Base-by-base conservation (phyloP, 2,113 vertebrate genomes). In the Hypanus sabinus region DNA sequence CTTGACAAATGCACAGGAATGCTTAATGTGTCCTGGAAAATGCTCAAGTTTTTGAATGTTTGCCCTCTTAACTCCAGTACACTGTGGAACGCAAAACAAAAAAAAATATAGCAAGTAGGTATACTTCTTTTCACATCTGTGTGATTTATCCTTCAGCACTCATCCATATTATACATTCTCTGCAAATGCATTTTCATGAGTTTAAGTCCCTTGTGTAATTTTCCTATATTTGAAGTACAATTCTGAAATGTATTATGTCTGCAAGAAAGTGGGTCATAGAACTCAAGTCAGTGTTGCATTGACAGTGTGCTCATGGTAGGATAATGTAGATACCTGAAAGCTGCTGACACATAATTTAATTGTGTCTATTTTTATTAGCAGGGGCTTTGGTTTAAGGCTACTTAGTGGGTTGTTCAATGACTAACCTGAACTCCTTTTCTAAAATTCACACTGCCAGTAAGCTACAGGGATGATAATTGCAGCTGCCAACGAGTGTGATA, bases 321-420 rank as follows among this genome's bases (percentile, higher is more conserved):
- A 73, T 93, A 73, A 93, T 55, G 16, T 75, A 73, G 91, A 93
- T 27, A 73, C 60, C 71, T 93, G 91, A 93, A 93, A 9, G 27
- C 70, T 55, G 11, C 91, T 93, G 91, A 93, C 91, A 93, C 38
- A 36, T 70, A 93, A 30, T 93, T 71, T 93, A 93, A 55, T 93
- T 93, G 91, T 73, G 30, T 93, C 91, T 93, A 73, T 93, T 73
- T 73, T 93, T 93, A 73, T 73, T 93, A 75, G 70, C 70, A 73
- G 70, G 24, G 70, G 33, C 55, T 75, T 55, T 73, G 70, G 68
- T 73, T 73, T 55, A 73, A 46, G 91, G 24, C 70, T 70, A 93
- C 70, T 87, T 57, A 36, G 65, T 33, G 18, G 68, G 88, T 55
- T 36, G 24, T 30, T 11, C 91, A 93, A 73, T 73, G 91, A 93